A percentile compares a stretch with the other conserved stretches of the same genome.
These are phyloP conservation scores for Chloroceryle amazona DNA, from an alignment of 2,797 vertebrate species.

Conservation along the genomic window DNA sequence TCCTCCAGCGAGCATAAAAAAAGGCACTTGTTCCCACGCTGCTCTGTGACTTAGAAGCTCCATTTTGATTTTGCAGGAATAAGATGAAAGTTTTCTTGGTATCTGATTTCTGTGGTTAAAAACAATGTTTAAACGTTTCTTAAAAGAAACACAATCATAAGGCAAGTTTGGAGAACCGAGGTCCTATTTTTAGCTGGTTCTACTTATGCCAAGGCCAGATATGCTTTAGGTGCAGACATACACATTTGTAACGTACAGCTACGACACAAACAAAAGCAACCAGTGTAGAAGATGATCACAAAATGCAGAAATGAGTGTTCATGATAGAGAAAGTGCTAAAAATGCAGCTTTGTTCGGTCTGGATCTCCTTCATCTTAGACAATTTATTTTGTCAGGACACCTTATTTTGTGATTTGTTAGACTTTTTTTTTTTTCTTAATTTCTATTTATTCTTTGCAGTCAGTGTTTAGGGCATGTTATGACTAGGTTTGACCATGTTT, in stretches of 20 bases:
- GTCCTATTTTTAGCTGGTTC: slow-evolving; percentile 30
- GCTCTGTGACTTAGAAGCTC: slow-evolving; percentile 38
- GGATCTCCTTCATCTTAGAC: not conserved
- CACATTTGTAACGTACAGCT: rapidly evolving
- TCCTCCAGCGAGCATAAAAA: slow-evolving; percentile 1
- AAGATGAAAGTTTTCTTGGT: slow-evolving; percentile 67
- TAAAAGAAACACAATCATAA: not conserved
- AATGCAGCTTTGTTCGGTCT: not conserved
- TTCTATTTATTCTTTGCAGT: not conserved
- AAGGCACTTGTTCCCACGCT: slow-evolving; percentile 23
- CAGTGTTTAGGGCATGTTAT: not conserved
- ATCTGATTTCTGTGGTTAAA: slow-evolving; percentile 76
- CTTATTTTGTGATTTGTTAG: not conserved
- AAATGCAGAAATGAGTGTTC: not conserved
- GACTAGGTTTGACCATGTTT: not conserved
- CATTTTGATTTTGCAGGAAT: slow-evolving; percentile 71
- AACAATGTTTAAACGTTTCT: slow-evolving; percentile 40
- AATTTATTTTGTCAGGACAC: not conserved
- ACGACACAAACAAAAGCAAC: not conserved
- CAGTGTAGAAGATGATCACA: rapidly evolving
- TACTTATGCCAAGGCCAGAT: not conserved
- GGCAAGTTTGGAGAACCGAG: slow-evolving; percentile 14
- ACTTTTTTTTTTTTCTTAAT: not conserved
- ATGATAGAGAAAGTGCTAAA: not conserved
- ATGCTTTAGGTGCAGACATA: rapidly evolving